Evolutionary conservation across 2,888 invertebrate genomes (phyloP), one percentile per base, ranked within the genome.

Genomic region (Andrena marginata): DNA sequence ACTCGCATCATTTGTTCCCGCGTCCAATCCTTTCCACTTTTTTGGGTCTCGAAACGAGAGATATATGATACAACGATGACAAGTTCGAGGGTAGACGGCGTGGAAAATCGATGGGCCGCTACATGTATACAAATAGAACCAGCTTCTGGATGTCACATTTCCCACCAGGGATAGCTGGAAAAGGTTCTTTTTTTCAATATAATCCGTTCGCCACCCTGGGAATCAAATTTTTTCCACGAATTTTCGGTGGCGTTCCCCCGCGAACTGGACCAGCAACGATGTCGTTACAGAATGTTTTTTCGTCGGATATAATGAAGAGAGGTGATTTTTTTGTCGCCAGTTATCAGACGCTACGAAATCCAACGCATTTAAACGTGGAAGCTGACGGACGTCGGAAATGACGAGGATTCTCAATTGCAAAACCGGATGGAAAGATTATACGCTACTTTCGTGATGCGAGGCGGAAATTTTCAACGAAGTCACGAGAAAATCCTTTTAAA

Each of bases 61-160:
- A 69, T 56, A 68, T 7, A 63, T n/a, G 74, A 59, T 56, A 63
- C 59, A 10, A 2, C 56, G n/a, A 26, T 54, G 68, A 63, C 74
- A 31, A 31, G 16, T 68, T 33, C 16, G 4, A 4, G 49, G 29
- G 16, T 56, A 23, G 60, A n/a, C 1, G 20, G 48, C 20, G 62
- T 70, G 26, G 60, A 70, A 82, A 82, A 82, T 74, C 81, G 67
- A 81, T 70, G 35, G 23, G 48, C 4, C 31, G 23, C 31, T 20
- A n/a, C 5, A 20, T n/a, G n/a, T 13, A 20, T 6, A 33, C 20
- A 64, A 64, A 51, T 26, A 35, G 20, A 31, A 2, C 35, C 10
- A 29, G 23, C 13, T 65, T 42, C 60, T 16, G 20, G 10, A 42
- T 23, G 49, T 35, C 10, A 20, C 4, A 31, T n/a, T 49, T 48